Conservation (phyloP, 2,113 vertebrate species). For the Rhombomys opimus region DNA sequence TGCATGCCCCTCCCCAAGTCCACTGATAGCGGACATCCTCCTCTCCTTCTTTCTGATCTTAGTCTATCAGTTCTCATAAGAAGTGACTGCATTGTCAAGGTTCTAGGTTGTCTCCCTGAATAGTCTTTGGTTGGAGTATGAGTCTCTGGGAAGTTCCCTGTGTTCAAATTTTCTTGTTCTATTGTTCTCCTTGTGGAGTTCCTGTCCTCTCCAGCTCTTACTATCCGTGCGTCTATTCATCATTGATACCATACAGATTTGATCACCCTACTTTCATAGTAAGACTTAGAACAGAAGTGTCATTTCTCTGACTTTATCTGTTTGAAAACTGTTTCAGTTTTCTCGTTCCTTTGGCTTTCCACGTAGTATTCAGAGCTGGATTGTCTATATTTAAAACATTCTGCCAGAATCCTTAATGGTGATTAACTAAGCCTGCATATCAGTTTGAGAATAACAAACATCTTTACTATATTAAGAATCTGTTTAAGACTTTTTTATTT, state of each 20-base stretch:
- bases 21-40: no score
- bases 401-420: not conserved
- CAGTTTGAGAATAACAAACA: not conserved
- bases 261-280: not conserved
- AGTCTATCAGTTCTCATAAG: no score
- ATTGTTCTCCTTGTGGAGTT: no score
- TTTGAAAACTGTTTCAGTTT: not conserved
- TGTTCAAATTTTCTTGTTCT: no score
- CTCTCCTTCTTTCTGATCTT: no score
- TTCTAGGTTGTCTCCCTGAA: no score
- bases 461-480: not conserved
- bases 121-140: no score
- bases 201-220: no score
- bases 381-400: not conserved
- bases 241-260: not conserved
- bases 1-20: no score
- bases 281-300: not conserved
- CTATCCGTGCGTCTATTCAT: not conserved
- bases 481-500: not conserved
- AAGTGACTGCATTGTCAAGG: no score
- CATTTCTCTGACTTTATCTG: slow-evolving; percentile 5
- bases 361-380: not conserved
- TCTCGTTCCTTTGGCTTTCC: not conserved
- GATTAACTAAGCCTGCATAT: not conserved
- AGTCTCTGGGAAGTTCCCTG: no score